Conservation (phyloP, 2,113 vertebrate species). For the Planiliza haematocheilus region DNA sequence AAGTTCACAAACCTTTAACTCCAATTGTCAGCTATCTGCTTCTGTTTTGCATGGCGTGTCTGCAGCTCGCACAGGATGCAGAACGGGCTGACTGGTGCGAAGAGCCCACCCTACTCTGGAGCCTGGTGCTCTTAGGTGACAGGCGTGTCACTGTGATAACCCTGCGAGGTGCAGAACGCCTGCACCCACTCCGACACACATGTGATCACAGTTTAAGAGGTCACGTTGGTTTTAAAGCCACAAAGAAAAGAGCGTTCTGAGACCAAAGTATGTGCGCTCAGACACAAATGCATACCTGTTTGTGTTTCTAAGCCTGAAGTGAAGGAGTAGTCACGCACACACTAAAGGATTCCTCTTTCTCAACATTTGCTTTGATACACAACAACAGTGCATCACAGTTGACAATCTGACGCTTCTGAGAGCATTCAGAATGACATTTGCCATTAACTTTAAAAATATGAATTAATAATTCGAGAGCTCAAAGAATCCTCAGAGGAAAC, state of each 20-base stretch:
- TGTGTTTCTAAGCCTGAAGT: conserved; percentile 47
- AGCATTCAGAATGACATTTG: conserved; percentile 73
- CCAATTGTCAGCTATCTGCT: conserved; percentile 80
- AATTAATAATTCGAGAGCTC: conserved; percentile 76
- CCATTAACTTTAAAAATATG: conserved; percentile 70
- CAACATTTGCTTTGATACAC: conserved; percentile 74
- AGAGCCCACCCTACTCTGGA: conserved; percentile 52
- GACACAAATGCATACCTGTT: conserved; percentile 50
- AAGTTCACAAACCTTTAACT: conserved; percentile 73
- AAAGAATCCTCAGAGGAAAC: conserved; percentile 76
- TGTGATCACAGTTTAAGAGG: conserved; percentile 61
- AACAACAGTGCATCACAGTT: conserved; percentile 58
- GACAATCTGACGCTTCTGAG: conserved; percentile 70
- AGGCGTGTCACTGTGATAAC: conserved; percentile 79
- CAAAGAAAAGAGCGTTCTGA: conserved; percentile 21
- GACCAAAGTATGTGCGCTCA: conserved; percentile 34
- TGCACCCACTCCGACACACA: conserved; percentile 57
- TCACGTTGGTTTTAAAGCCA: conserved; percentile 54
- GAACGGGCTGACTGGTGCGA: conserved; percentile 66
- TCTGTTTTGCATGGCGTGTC: conserved; percentile 70
- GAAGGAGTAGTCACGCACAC: conserved; percentile 42
- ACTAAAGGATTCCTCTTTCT: conserved; percentile 48
- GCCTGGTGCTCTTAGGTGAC: conserved; percentile 73
- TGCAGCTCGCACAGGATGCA: conserved; percentile 51
- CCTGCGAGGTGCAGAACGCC: conserved; percentile 46